Evolutionary conservation across 2,888 invertebrate species (phyloP), one percentile per base, ranked within the genome.

Genomic region (Volucella bombylans): DNA sequence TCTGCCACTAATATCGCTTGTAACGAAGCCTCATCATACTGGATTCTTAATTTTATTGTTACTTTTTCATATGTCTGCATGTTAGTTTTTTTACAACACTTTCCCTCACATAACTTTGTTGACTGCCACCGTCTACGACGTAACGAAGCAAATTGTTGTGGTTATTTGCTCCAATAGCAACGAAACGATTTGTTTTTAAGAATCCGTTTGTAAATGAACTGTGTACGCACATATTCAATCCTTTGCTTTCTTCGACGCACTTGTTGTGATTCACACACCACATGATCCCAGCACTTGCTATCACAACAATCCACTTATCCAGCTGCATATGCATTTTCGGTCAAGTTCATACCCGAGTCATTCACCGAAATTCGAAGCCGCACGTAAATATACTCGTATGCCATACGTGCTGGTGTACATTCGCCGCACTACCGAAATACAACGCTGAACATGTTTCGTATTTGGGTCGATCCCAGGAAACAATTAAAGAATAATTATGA

Each of bases 111-210:
- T 64, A 50, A 12, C 8, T 39, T 15, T 41, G 41, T 41, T 59
- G 59, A 8, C 41, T 50, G 9, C 65, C 50, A 4, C 50, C 65
- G 3, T 52, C 50, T 38, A 65, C 15, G 23, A 65, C 15, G 31
- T 50, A 50, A 8, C 50, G 65, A 38, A 64, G 31, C 49, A 64
- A 38, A 38, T 9, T 49, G 23, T 64, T 64, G 2, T 64, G 41
- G 4, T 23, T 47, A 10, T n/a, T 23, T 9, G 18, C 18, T 1
- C 1, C 55, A 4, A 57, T 38, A 57, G 6, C 38, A 14, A 39
- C 14, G n/a, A 38, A 57, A 57, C 4, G 6, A 38, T 15, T 39
- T 12, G 39, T 65, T 18, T 50, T 50, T 65, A 65, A 18, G 2
- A 18, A 18, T 18, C 1, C 18, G 14, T 65, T 65, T 39, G 50